Conservation (phyloP, 2,113 vertebrate genomes). For the Promerops cafer region DNA sequence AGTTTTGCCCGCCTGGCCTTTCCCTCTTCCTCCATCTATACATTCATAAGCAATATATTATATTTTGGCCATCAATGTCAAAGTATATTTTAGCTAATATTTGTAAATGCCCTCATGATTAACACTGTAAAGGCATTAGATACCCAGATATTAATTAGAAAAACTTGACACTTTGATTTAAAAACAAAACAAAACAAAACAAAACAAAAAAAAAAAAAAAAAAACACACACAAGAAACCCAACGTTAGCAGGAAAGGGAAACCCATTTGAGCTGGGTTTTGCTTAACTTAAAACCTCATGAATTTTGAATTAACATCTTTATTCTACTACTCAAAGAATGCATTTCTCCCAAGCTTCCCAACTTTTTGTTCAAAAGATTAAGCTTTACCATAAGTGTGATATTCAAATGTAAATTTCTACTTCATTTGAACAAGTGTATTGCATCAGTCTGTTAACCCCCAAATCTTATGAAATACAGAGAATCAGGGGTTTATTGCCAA, state of each 20-base stretch:
- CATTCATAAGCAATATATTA: not conserved
- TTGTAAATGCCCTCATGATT: not conserved
- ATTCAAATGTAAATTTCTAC: not conserved
- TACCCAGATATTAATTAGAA: not conserved
- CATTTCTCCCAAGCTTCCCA: not conserved
- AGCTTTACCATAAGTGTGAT: not conserved
- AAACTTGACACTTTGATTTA: not conserved
- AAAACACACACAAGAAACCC: not conserved
- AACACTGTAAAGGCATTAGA: not conserved
- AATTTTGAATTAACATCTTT: not conserved
- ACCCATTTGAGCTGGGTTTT: not conserved
- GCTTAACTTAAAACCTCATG: fast-evolving
- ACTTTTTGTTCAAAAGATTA: not conserved
- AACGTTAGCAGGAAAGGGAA: not conserved
- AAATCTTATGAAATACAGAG: not conserved
- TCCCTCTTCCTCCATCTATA: not conserved
- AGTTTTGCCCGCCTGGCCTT: not conserved
- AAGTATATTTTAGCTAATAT: not conserved
- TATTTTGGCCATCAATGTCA: not conserved
- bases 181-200: not conserved
- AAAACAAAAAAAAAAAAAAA: not conserved
- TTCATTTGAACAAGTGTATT: not conserved
- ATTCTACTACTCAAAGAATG: not conserved
- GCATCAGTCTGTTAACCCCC: not conserved
- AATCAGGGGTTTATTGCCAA: not conserved